phyloP scores from a whole-genome alignment of 2,797 vertebrate species.

The Ctenopoma kingsleyae region DNA sequence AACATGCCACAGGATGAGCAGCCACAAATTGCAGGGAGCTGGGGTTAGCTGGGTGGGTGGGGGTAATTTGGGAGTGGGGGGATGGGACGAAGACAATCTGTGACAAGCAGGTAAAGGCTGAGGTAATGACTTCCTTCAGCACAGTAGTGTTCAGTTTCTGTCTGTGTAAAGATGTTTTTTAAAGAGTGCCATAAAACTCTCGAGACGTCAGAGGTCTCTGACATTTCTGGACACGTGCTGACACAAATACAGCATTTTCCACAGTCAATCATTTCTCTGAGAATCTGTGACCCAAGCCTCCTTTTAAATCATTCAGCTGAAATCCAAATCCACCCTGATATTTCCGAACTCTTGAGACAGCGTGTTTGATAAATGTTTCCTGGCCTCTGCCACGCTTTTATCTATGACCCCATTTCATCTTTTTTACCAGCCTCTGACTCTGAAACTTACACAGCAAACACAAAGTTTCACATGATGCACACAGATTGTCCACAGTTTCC shows the following conservation, averaged over 20 bases:
- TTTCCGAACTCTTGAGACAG: conserved; percentile 49
- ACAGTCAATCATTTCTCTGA: conserved; percentile 42
- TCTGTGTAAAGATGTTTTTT: conserved; percentile 33
- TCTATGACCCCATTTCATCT: conserved; percentile 42
- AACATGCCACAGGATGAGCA: conserved; percentile 75
- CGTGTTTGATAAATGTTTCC: conserved; percentile 50
- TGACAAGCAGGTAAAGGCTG: conserved; percentile 62
- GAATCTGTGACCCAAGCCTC: conserved; percentile 34
- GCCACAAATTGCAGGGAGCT: conserved; percentile 68
- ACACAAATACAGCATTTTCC: conserved; percentile 57
- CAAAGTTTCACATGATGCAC: conserved; percentile 9
- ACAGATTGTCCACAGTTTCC: conserved; percentile 17
- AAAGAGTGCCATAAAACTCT: conserved; percentile 32
- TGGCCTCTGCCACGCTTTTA: conserved; percentile 47
- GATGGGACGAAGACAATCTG: conserved; percentile 25
- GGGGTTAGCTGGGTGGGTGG: conserved; percentile 40
- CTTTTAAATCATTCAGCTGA: conserved; percentile 51
- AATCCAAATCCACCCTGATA: conserved; percentile 36
- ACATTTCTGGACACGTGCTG: conserved; percentile 47
- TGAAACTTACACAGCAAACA: conserved; percentile 2
- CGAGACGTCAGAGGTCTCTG: conserved; percentile 43
- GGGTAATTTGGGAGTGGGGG: conserved; percentile 13
- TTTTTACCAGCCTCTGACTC: conserved; percentile 27
- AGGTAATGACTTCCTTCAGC: conserved; percentile 59
- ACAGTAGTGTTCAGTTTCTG: conserved; percentile 31